Base-by-base conservation (phyloP, 1,140 invertebrate genomes). In the Plectrocnemia conspersa region DNA sequence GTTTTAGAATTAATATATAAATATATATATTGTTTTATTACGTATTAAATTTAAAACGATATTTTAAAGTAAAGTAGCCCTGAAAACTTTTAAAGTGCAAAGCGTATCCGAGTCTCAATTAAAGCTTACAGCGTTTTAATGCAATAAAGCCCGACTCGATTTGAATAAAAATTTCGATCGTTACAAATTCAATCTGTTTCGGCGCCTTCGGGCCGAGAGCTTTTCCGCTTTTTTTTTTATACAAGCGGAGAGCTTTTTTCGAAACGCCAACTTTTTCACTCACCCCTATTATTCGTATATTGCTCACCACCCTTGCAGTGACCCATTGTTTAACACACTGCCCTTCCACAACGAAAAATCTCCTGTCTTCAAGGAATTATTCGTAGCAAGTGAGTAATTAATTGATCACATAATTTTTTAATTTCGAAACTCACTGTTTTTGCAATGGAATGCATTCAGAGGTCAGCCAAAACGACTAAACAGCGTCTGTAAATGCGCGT, bases 101-200 rank as follows among this genome's bases (percentile, higher is more conserved):
- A n/a, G n/a, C n/a, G n/a, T n/a, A n/a, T n/a, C n/a, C n/a, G n/a
- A 45, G 42, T 45, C 22, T 45, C 42, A 45, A 45, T 45, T 45
- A 45, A 45, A 27, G 23, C 22, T 25, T 27, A 45, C 42, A 45
- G 29, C 42, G 22, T 50, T 50, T 50, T 32, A 50, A 32, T 22
- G 32, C 47, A 38, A 35, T 50, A 36, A 50, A 38, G 47, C 47
- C 32, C 32, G 27, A 16, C 22, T 50, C 47, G n/a, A 38, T 50
- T 38, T 47, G 45, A 47, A 47, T 47, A 47, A 47, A 47, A 47
- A 47, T 47, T n/a, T 29, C 13, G 47, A 50, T 33, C 32, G 33
- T 11, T 32, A 50, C 47, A 50, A 50, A 50, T 50, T 50, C 33
- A 50, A 50, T 50, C 47, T 25, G 47, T 38, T 50, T 50, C 25